A percentile compares a stretch with the other conserved stretches of the same genome.
Conservation (phyloP, 2,113 vertebrate genomes). For the Symphodus melops region DNA sequence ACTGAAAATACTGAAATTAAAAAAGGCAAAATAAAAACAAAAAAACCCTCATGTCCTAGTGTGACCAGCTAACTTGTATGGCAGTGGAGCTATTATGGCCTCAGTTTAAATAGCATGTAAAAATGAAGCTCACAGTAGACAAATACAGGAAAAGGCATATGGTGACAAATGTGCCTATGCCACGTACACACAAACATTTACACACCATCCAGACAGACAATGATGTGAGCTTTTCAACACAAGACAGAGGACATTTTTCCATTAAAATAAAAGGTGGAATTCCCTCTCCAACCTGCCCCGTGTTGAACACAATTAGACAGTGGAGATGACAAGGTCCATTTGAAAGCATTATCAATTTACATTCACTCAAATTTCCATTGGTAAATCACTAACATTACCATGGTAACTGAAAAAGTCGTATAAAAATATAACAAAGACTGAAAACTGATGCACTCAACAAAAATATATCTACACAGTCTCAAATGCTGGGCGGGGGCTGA, state of each 20-base stretch:
- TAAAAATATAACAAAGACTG: conserved; percentile 80
- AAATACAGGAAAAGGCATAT: conserved; percentile 69
- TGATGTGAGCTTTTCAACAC: conserved; percentile 49
- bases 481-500: conserved; percentile 49
- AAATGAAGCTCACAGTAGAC: conserved; percentile 61
- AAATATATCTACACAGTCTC: conserved; percentile 71
- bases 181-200: conserved; percentile 57
- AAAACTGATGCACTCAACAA: conserved; percentile 65
- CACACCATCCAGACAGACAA: conserved; percentile 65
- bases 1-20: conserved; percentile 61
- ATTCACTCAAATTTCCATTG: conserved; percentile 68
- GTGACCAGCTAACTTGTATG: conserved; percentile 53
- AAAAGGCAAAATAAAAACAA: conserved; percentile 63
- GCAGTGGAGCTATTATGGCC: conserved; percentile 66
- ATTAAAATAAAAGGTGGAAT: neutral
- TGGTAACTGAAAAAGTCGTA: conserved; percentile 71
- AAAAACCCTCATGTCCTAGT: conserved; percentile 28
- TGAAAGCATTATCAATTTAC: conserved; percentile 61
- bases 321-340: conserved; percentile 48
- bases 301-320: conserved; percentile 41
- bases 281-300: conserved; percentile 14
- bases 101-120: conserved; percentile 57
- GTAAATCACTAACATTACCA: conserved; percentile 66
- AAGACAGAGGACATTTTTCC: conserved; percentile 46
- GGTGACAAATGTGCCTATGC: conserved; percentile 59